Percentiles rank a stretch among this genome's conserved stretches.
These are phyloP conservation scores for Uloborus plumipes DNA, from an alignment of 2,888 invertebrate species.

Conservation along the genomic window DNA sequence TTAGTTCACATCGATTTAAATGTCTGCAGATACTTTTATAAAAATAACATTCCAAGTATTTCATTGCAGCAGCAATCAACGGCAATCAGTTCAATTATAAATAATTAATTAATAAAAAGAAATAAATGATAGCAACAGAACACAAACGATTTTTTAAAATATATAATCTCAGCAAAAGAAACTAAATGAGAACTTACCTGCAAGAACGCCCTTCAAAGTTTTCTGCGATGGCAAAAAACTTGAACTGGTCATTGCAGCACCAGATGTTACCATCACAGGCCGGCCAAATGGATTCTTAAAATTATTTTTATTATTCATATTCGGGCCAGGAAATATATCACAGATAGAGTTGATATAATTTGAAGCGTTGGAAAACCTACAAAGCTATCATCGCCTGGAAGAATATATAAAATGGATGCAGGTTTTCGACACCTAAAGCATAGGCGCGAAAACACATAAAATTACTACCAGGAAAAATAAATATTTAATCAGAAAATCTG, in stretches of 20 bases:
- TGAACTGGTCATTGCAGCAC: constrained; percentile 80
- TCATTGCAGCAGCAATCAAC: too few species aligned
- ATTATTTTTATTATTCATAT: constrained; percentile 40
- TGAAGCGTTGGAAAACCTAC: too few species aligned
- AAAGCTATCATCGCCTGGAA: not conserved
- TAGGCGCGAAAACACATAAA: not conserved
- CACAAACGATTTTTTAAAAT: too few species aligned
- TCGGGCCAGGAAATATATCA: not conserved
- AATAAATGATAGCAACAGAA: too few species aligned
- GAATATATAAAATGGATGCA: not conserved
- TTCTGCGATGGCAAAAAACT: constrained; percentile 71
- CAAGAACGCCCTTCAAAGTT: constrained; percentile 92
- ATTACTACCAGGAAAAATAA: constrained; percentile 22
- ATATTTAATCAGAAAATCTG: constrained; percentile 21
- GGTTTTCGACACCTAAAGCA: not conserved
- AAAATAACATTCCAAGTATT: too few species aligned
- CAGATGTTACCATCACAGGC: constrained; percentile 82
- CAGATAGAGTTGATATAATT: constrained; percentile 1
- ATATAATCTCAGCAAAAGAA: too few species aligned
- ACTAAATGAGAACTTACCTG: constrained; percentile 74
- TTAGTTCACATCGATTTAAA: too few species aligned
- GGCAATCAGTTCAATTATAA: too few species aligned
- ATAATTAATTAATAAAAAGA: too few species aligned
- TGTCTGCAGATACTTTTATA: too few species aligned
- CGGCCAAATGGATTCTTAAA: constrained; percentile 71